Evolutionary conservation across 2,113 vertebrate species (phyloP), one percentile per base, ranked within the genome.

Genomic region (Cricetomys ansorgei): DNA sequence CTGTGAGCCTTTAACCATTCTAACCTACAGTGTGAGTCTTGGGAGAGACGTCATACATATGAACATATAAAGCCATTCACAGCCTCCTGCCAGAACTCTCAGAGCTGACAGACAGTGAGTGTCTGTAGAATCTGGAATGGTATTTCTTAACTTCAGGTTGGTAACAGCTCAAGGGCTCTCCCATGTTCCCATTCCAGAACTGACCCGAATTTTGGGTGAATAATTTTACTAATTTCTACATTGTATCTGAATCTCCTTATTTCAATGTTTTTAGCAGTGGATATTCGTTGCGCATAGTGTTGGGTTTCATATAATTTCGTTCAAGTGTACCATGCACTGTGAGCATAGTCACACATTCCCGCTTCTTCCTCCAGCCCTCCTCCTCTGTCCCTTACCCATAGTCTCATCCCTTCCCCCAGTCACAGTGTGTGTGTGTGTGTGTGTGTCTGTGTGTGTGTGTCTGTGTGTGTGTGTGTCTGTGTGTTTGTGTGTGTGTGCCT

Each of bases 131-230:
- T 45, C 50, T 40, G 4, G 12, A 50, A 12, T 25, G 27, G 16
- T 77, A 62, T 67, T 94, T 95, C 88, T 80, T 31, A 67, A 19
- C 5, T 8, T 76, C 73, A 55, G 23, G 5, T 17, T 90, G 70
- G 45, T 62, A 65, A 87, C 62, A 85, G 43, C 29, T 85, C 40
- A 43, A 91, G 50, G 65, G 67, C 65, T 80, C 4, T 64, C 50
- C 48, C 17, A 76, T 48, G 77, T 37, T 88, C 76, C 91, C 34
- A 83, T 81, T 92, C 53, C 25, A 92, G 53, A 96, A 80, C 11
- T 23, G 23, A 55, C 77, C 31, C 53, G 48, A 34, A 11, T 37
- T 37, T n/a, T 55, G 31, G 48, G 21, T n/a, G 29, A 77, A 31
- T 50, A 45, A 23, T 55, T 77, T 76, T 21, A 23, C 45, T 79